Conservation (phyloP, 2,888 invertebrate genomes). For the Tetranychus truncatus region DNA sequence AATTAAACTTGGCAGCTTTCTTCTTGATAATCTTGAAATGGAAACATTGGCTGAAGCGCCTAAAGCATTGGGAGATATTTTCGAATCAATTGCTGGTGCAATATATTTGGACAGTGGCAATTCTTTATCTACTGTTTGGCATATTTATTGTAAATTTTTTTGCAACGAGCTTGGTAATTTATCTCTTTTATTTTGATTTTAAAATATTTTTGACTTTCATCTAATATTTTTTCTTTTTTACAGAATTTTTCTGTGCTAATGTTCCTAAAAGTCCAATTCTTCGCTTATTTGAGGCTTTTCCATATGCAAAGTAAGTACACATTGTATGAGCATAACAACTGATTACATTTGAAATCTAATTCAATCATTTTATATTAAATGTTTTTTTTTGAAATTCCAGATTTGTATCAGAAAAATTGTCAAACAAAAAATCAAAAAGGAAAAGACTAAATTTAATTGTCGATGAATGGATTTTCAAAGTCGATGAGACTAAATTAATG, state of each 20-base stretch:
- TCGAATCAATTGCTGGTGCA: constrained; percentile 78
- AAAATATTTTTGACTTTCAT: background rate
- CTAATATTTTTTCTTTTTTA: background rate
- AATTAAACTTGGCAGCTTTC: background rate
- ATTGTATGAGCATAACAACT: no score
- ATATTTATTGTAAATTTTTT: constrained; percentile 36
- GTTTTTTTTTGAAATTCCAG: background rate
- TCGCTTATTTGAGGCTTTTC: background rate
- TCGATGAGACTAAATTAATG: background rate
- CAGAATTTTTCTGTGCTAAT: background rate
- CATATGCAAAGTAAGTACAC: background rate
- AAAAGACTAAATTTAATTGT: background rate
- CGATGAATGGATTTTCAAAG: background rate
- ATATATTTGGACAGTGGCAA: constrained; percentile 67
- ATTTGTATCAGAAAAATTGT: background rate
- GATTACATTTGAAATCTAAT: background rate
- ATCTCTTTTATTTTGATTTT: background rate
- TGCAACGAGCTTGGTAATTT: constrained; percentile 22
- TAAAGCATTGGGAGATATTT: constrained; percentile 73
- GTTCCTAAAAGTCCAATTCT: background rate
- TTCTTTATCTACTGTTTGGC: constrained; percentile 54
- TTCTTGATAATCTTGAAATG: background rate
- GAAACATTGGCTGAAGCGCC: constrained; percentile 52
- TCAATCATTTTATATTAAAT: background rate
- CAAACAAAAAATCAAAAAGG: background rate